Evolutionary conservation across 2,888 invertebrate genomes (phyloP), one percentile per base, ranked within the genome.

Genomic region (Agrochola litura): DNA sequence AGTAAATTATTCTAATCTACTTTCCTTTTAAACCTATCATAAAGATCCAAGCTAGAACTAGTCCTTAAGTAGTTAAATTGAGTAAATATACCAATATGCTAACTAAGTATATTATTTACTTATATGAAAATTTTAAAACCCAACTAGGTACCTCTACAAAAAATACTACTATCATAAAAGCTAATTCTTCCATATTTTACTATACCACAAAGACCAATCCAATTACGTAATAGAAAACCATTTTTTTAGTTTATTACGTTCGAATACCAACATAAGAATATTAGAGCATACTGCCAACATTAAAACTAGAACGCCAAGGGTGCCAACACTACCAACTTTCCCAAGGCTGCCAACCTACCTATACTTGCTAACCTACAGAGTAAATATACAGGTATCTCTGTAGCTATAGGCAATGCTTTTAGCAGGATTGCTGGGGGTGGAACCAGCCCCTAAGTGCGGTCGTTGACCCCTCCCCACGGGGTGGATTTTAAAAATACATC

Each of bases 351-450:
- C 73, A 83, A 82, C 83, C 25, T 73, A 76, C 71, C 66, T 67
- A 82, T 14, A 72, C 58, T 41, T 41, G 73, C 25, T 60, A 80
- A 65, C 73, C 77, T 75, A 81, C 76, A 75, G 67, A 70, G 60
- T 79, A 81, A 82, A 87, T 70, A 84, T 77, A 61, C 73, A 86
- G 67, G 72, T 80, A 80, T 41, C 81, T 89, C 70, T 76, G 69
- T 88, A 76, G 43, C 58, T 82, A 92, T 90, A 92, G 89, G 89
- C 89, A 81, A 94, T 90, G 94, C 94, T 94, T 94, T 94, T 94
- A 94, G 94, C 91, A 86, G 91, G 91, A 94, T 94, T 94, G 92
- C 89, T 71, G 77, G 91, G 91, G 88, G 88, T 83, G 83, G 83
- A 67, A 69, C 65, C 80, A 73, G 25, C 82, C 83, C 83, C 82